Base-by-base conservation (phyloP, 2,113 vertebrate genomes). In the Mastomys coucha region DNA sequence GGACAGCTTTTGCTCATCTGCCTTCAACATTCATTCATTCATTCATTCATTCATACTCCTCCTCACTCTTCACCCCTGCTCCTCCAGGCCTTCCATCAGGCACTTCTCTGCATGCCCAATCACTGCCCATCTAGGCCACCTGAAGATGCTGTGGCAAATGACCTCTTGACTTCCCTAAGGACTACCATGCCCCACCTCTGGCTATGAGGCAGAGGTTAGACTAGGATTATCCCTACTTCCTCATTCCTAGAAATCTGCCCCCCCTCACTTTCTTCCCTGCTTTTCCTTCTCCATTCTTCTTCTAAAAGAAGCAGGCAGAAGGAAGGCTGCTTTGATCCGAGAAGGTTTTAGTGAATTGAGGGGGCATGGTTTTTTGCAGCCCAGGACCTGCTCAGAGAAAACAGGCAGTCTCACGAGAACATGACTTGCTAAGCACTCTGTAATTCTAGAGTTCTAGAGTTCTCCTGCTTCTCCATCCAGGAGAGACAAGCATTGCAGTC, bases 341-440 rank as follows among this genome's bases (percentile, higher is more conserved):
- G 33, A 89, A 56, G 19, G 26, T n/a, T 91, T 88, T 14, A 2
- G 28, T 65, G 80, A 95, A 53, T 13, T 10, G 7, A 65, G 33
- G 51, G 51, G n/a, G 24, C 4, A 0, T 80, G 56, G 22, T 36
- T 82, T 42, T 89, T n/a, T 70, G 60, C 72, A 96, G 31, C 22
- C 26, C 51, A 84, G 63, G 36, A 11, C 10, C 84, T n/a, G 13
- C 75, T 92, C 42, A 88, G 95, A 92, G 42, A 93, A 95, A 78
- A 80, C 4, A 72, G 39, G 7, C 20, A 7, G 56, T 76, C 49
- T 88, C 91, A 28, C 6, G 45, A 88, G 39, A 82, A 75, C 69
- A 88, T 33, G 58, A 89, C 81, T 42, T 73, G n/a, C 28, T 65
- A 77, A 78, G 42, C n/a, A 51, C 39, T 33, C 78, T n/a, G 19